Evolutionary conservation across 2,797 vertebrate species (phyloP).

Genomic region (Fratercula arctica): DNA sequence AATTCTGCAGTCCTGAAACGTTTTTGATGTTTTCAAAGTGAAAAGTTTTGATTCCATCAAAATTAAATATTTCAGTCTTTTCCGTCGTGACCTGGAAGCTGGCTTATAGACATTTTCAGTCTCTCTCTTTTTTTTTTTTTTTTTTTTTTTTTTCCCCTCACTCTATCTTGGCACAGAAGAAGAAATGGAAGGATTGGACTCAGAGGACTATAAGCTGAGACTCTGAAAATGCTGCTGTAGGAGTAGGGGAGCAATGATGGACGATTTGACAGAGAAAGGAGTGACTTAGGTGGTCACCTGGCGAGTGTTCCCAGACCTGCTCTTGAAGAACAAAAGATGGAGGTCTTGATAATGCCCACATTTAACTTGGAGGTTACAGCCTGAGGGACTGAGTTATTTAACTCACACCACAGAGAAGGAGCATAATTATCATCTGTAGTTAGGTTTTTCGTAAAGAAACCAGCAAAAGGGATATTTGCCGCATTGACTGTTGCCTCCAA

Average conservation of each 20-base stretch:
- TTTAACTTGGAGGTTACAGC: background rate
- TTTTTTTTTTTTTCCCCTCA: background rate
- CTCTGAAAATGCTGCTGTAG: background rate
- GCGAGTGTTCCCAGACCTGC: background rate
- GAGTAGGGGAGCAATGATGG: background rate
- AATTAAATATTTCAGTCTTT: background rate
- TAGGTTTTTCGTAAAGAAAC: background rate
- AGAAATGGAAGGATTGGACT: background rate
- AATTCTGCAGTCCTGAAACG: background rate
- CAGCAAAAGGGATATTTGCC: background rate
- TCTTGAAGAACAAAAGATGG: background rate
- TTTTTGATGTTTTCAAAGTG: background rate
- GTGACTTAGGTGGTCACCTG: background rate
- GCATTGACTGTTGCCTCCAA: background rate
- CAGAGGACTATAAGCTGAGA: background rate
- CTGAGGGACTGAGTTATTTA: background rate
- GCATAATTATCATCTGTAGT: background rate
- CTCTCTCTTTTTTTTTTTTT: background rate
- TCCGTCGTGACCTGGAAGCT: background rate
- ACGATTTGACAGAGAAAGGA: background rate
- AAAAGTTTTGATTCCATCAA: background rate
- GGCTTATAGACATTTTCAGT: background rate
- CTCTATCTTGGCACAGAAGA: background rate
- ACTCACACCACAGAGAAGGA: background rate
- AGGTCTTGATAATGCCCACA: background rate